These are phyloP conservation scores for Sebastes alutus DNA, from an alignment of 2,797 vertebrate genomes.

Conservation along the genomic window DNA sequence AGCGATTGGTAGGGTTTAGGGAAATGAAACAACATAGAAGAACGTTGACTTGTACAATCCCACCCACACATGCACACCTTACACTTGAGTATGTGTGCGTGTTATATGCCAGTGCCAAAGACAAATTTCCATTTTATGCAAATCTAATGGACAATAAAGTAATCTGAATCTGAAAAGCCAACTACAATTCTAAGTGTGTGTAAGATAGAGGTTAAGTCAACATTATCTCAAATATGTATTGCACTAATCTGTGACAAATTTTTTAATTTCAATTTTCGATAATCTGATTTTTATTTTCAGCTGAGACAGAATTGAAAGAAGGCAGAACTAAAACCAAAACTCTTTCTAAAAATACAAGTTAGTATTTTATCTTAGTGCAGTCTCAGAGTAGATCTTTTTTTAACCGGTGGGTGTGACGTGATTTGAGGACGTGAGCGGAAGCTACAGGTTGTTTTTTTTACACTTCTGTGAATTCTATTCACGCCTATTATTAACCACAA, in stretches of 20 bases:
- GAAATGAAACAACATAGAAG: slow-evolving; percentile 16
- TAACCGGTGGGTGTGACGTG: neutral
- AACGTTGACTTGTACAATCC: neutral
- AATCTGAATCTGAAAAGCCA: neutral
- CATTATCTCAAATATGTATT: neutral
- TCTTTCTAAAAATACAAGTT: neutral
- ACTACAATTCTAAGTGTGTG: neutral
- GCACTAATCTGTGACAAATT: no score
- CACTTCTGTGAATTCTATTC: neutral
- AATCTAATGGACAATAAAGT: no score
- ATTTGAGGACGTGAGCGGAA: neutral
- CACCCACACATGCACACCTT: no score
- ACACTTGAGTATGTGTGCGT: neutral
- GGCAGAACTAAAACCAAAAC: neutral
- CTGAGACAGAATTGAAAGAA: neutral
- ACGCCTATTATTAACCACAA: neutral
- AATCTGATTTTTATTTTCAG: neutral
- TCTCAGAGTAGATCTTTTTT: neutral
- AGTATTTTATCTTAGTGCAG: neutral
- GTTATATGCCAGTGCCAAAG: neutral
- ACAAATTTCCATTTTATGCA: no score
- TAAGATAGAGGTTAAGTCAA: neutral
- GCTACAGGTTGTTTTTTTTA: neutral
- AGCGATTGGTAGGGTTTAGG: neutral
- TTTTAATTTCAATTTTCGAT: neutral